Percentiles rank a stretch among this genome's conserved stretches.
Evolutionary conservation across 2,888 invertebrate genomes (phyloP).

Genomic region (Dicroscelio sp.): DNA sequence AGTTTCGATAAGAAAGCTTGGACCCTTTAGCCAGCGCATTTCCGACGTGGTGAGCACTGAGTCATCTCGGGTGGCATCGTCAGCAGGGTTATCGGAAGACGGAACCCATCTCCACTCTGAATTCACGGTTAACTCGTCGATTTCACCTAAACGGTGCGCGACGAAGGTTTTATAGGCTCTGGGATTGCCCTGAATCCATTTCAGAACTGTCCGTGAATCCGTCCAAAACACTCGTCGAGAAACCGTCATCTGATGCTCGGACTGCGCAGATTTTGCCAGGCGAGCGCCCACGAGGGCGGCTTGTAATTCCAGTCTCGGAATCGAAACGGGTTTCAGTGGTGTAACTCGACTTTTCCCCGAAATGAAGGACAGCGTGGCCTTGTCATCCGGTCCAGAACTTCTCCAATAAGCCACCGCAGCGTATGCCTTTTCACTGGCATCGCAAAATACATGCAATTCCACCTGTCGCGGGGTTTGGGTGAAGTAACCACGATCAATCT

Average conservation of each 20-base stretch:
- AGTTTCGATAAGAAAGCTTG: neutral
- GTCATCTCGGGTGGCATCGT: neutral
- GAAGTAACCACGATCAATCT: constrained; percentile 24
- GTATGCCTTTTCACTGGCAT: constrained; percentile 83
- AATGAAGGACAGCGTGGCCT: neutral
- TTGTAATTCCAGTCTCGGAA: constrained; percentile 75
- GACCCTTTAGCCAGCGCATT: neutral
- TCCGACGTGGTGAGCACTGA: neutral
- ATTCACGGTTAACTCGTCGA: neutral
- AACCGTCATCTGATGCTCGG: constrained; percentile 54
- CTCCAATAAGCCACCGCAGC: constrained; percentile 75
- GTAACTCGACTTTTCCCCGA: constrained; percentile 11
- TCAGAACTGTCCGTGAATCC: constrained; percentile 77
- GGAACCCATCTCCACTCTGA: neutral
- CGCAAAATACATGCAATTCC: constrained; percentile 83
- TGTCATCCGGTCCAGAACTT: neutral
- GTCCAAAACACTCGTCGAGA: constrained; percentile 52
- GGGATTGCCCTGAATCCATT: constrained; percentile 76
- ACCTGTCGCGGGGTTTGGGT: neutral
- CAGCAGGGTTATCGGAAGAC: neutral
- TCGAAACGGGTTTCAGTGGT: constrained; percentile 56
- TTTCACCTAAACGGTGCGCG: neutral
- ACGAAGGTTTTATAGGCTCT: neutral
- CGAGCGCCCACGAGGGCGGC: constrained; percentile 68
- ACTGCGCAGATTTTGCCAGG: constrained; percentile 31